Evolutionary conservation across 2,797 vertebrate genomes (phyloP), one percentile per base, ranked within the genome.

Genomic region (Remorina albescens): DNA sequence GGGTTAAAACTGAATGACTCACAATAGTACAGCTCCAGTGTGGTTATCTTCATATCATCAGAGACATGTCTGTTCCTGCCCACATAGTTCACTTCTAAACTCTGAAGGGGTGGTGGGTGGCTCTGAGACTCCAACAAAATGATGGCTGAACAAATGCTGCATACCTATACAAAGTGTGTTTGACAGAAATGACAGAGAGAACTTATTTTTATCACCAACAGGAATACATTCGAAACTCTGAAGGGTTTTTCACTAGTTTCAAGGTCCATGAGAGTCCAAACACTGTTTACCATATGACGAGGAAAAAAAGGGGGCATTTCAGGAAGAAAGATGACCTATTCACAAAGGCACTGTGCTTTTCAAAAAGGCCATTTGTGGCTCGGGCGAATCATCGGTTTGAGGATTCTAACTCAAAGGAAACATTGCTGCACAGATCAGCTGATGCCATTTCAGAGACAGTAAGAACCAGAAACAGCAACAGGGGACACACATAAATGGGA

Each of bases 31-130:
- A 68, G 57, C 56, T 76, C 76, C 71, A 66, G 67, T 42, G 49
- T 9, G 64, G 47, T 67, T 82, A 59, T 58, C 74, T 49, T 79
- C 68, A 80, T 72, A 60, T 85, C 89, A 88, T 81, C 55, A 87
- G 74, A 77, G 82, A 21, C 54, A 51, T 47, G 73, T 74, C 76
- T 81, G 50, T 32, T 63, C 23, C 66, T 55, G 66, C 82, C 76
- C 73, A 73, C 68, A 70, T 67, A 44, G 69, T 57, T 80, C 67
- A 74, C 65, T 36, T 56, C 71, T 50, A 18, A 79, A 73, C 80
- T 82, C 75, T 72, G 54, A 60, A 57, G 72, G 63, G 62, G 71
- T 8, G 15, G 62, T 63, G 66, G 67, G 76, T 58, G 78, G 64
- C 63, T 70, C 25, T 8, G 23, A 68, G 59, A 70, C 70, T 66